These are phyloP conservation scores for Sturnira hondurensis DNA, from an alignment of 2,113 vertebrate species.

Conservation along the genomic window DNA sequence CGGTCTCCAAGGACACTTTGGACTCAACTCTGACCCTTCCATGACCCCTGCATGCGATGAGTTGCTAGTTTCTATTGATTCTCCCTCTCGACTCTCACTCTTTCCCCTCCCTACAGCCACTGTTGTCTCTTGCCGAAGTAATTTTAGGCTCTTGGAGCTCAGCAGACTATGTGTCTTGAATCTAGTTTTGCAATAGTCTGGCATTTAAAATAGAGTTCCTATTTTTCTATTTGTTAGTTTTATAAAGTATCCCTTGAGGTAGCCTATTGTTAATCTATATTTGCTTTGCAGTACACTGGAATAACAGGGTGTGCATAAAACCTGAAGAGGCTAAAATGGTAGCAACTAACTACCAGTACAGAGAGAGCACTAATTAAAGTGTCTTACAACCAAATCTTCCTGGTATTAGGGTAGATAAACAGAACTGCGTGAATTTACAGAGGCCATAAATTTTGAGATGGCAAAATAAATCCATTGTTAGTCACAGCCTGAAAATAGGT, in stretches of 20 bases:
- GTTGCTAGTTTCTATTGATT: neutral
- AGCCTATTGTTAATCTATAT: conserved; percentile 67
- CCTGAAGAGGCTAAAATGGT: conserved; percentile 53
- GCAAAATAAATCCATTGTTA: conserved; percentile 63
- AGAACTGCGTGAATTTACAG: conserved; percentile 54
- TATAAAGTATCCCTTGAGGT: conserved; percentile 58
- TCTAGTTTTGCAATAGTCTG: neutral
- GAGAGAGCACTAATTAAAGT: conserved; percentile 67
- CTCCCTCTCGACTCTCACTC: neutral
- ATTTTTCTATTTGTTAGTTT: conserved; percentile 8
- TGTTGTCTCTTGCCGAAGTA: neutral
- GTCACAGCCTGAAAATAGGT: conserved; percentile 46
- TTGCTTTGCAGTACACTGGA: conserved; percentile 46
- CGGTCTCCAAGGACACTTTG: neutral
- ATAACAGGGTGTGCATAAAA: conserved; percentile 34
- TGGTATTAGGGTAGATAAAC: conserved; percentile 62
- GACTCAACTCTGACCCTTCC: neutral
- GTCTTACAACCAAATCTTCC: conserved; percentile 55
- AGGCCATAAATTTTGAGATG: conserved; percentile 50
- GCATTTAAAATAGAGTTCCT: neutral
- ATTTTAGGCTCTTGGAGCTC: neutral
- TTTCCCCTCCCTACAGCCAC: neutral
- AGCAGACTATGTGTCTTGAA: neutral
- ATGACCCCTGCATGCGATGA: neutral
- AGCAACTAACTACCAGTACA: conserved; percentile 33